Conservation (phyloP, 2,888 invertebrate species). For the Malachius bipustulatus region DNA sequence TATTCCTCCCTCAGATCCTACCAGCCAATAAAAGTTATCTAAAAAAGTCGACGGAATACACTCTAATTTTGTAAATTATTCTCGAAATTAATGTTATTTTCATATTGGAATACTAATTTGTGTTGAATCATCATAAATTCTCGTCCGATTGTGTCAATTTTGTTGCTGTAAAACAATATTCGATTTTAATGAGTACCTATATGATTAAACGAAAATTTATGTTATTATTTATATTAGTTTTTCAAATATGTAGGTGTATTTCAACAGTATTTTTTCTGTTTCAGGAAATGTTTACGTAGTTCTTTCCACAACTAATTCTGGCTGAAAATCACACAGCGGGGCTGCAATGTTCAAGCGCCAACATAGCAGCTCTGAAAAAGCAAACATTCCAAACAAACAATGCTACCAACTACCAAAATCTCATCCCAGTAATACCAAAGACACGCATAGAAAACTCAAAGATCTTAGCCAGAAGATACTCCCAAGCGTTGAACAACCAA, state of each 20-base stretch:
- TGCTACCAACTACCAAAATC: constrained; percentile 1
- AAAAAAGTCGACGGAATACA: no score
- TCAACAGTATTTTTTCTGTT: neutral
- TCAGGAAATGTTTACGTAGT: neutral
- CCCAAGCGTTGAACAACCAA: constrained; percentile 3
- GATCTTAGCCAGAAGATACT: constrained; percentile 24
- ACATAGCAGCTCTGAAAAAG: constrained; percentile 31
- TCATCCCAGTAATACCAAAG: neutral
- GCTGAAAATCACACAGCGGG: constrained; percentile 16
- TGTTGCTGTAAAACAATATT: no score
- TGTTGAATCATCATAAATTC: no score
- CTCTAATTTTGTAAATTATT: no score
- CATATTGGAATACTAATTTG: no score
- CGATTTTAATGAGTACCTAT: no score
- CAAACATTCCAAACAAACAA: constrained; percentile 27
- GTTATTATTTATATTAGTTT: neutral
- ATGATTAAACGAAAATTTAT: no score
- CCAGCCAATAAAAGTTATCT: no score
- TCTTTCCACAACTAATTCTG: neutral
- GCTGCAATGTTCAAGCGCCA: constrained; percentile 35
- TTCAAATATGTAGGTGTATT: neutral
- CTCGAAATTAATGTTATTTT: no score
- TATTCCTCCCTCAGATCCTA: no score
- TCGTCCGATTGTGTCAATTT: no score
- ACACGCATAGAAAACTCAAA: constrained; percentile 22